Evolutionary conservation across 2,113 vertebrate genomes (phyloP).

Genomic region (Glaucomys volans): DNA sequence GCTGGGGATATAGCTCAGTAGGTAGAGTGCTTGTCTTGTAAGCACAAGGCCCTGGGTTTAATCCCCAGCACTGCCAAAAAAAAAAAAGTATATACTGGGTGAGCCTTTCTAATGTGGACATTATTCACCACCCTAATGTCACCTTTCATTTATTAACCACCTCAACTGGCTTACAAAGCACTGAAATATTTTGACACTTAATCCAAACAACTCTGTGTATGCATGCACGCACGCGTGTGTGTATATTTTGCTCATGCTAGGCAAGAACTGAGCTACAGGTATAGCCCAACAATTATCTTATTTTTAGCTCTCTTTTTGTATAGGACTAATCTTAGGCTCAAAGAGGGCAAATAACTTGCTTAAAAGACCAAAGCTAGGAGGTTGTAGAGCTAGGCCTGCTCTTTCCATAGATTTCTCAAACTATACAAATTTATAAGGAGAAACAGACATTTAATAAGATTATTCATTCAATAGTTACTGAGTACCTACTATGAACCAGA

Average conservation of each 20-base stretch:
- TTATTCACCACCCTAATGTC: neutral
- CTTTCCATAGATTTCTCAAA: neutral
- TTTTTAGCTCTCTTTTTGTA: neutral
- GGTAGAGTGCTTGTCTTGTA: too few relatives aligned
- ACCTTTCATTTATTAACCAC: neutral
- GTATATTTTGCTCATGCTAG: too few relatives aligned
- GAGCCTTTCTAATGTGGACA: neutral
- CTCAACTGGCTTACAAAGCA: neutral
- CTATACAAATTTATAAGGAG: neutral
- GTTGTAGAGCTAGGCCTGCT: neutral
- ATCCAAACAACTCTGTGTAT: neutral
- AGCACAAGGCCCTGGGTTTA: too few relatives aligned
- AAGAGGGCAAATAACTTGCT: neutral
- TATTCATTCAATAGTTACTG: neutral
- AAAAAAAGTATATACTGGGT: neutral
- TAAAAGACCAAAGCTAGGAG: neutral
- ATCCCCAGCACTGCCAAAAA: too few relatives aligned
- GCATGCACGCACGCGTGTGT: too few relatives aligned
- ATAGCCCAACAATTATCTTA: neutral
- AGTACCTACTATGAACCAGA: neutral
- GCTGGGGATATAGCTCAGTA: too few relatives aligned
- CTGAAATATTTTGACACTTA: neutral
- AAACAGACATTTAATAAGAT: conserved; percentile 17
- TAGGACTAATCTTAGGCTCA: neutral
- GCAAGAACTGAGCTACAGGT: too few relatives aligned